Evolutionary conservation across 2,888 invertebrate genomes (phyloP).

Genomic region (Salpingus planirostris): DNA sequence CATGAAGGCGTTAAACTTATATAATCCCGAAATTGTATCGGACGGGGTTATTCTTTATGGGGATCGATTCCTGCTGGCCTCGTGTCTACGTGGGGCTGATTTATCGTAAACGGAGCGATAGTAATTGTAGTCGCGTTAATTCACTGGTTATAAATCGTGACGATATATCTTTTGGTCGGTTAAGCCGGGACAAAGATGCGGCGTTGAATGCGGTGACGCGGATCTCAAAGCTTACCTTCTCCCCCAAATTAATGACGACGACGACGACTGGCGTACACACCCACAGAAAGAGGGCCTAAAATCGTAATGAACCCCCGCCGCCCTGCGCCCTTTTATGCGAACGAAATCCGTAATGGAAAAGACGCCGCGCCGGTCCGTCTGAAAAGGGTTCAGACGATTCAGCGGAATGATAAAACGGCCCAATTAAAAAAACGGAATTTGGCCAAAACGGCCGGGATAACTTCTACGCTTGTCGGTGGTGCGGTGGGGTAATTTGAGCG

Average conservation of each 20-base stretch:
- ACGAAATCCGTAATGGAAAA: conserved; percentile 14
- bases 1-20: too few species aligned
- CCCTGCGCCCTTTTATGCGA: conserved; percentile 5
- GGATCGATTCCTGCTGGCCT: too few species aligned
- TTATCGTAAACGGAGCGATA: conserved; percentile 1
- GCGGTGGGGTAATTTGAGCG: too few species aligned
- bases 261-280: conserved; percentile 13
- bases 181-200: conserved; percentile 15
- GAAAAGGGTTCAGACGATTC: conserved; percentile 13
- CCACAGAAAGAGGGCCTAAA: too few species aligned
- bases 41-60: too few species aligned
- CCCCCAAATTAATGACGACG: conserved; percentile 20
- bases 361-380: conserved; percentile 6
- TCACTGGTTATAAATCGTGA: conserved; percentile 13
- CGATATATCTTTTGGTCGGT: conserved; percentile 13
- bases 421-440: conserved; percentile 4
- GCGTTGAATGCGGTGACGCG: conserved; percentile 18
- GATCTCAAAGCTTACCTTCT: conserved; percentile 17
- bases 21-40: too few species aligned
- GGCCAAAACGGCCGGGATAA: too few species aligned
- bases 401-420: conserved; percentile 14
- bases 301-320: conserved; percentile 15
- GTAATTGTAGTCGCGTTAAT: conserved; percentile 4
- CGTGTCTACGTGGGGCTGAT: conserved; percentile 4
- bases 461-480: too few species aligned